Base-by-base conservation (phyloP, 2,888 invertebrate genomes). In the Brachypalpus laphriformis region DNA sequence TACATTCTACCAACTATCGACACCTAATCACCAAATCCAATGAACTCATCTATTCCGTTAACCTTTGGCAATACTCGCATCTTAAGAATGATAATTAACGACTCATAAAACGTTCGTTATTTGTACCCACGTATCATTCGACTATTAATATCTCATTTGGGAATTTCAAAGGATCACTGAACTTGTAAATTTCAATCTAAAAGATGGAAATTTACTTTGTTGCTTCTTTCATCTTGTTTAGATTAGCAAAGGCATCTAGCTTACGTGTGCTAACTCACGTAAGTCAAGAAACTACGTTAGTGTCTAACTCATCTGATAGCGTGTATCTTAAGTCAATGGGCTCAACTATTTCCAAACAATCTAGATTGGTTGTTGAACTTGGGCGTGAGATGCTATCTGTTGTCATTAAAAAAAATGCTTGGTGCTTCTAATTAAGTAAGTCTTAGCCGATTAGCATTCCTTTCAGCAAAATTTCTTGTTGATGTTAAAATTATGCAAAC, bases 81-180 rank as follows among this genome's bases (percentile, higher is more conserved):
- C 25, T 25, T 25, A 25, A 25, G 25, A 2, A 2, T 4, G 18
- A 0, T 14, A 45, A 20, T 45, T 16, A 14, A 16, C 7, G 2
- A 18, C 14, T 14, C n/a, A 40, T 40, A 40, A 40, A 40, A 40
- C n/a, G 14, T 3, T 14, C n/a, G 40, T 40, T 40, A 5, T 2
- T 14, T 40, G 14, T 40, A 6, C 5, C 40, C 40, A 40, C 40
- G 11, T 14, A 18, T 8, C 18, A 45, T 18, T 45, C n/a, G 2
- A n/a, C 49, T 51, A 51, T 6, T 20, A 11, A 25, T 51, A 22
- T 25, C 49, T 22, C 11, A 2, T 6, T 56, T 56, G 7, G 5
- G 8, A 22, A 37, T 66, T 66, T 22, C 14, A 5, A 66, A 51
- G 51, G 65, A 51, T 66, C 65, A 51, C 37, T 66, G 65, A 66